phyloP scores from a whole-genome alignment of 1,140 invertebrate species.

The Oryctes rhinoceros region DNA sequence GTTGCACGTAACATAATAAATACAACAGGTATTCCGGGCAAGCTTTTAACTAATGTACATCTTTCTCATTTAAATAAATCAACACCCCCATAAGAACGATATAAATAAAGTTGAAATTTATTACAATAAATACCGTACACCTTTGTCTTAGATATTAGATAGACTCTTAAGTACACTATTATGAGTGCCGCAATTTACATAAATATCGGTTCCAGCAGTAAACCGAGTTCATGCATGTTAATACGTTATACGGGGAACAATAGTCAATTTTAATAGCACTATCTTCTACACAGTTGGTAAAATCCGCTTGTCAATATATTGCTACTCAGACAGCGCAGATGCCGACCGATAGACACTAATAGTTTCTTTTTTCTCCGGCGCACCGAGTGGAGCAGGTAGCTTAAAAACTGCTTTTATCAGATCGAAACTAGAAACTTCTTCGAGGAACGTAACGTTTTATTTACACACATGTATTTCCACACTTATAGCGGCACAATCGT shows the following conservation, averaged over 20 bases:
- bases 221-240: slow-evolving; percentile 16
- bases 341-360: slow-evolving; percentile 40
- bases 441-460: slow-evolving; percentile 37
- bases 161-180: slow-evolving; percentile 21
- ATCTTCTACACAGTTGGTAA: slow-evolving; percentile 36
- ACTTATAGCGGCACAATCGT: background rate
- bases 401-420: slow-evolving; percentile 30
- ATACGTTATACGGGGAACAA: slow-evolving; percentile 35
- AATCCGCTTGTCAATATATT: slow-evolving; percentile 38
- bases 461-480: slow-evolving; percentile 31
- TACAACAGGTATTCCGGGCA: too few relatives aligned
- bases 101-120: background rate
- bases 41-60: too few relatives aligned
- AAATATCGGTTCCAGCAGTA: slow-evolving; percentile 34
- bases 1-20: too few relatives aligned
- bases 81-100: background rate
- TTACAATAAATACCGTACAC: slow-evolving; percentile 6
- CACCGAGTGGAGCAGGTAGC: slow-evolving; percentile 34
- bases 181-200: slow-evolving; percentile 39
- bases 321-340: slow-evolving; percentile 16
- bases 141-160: slow-evolving; percentile 20
- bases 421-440: slow-evolving; percentile 39
- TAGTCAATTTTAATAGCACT: slow-evolving; percentile 36
- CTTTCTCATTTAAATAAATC: background rate
- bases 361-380: slow-evolving; percentile 21